Conservation (phyloP, 2,888 invertebrate genomes). For the Chymomyza caudatula region DNA sequence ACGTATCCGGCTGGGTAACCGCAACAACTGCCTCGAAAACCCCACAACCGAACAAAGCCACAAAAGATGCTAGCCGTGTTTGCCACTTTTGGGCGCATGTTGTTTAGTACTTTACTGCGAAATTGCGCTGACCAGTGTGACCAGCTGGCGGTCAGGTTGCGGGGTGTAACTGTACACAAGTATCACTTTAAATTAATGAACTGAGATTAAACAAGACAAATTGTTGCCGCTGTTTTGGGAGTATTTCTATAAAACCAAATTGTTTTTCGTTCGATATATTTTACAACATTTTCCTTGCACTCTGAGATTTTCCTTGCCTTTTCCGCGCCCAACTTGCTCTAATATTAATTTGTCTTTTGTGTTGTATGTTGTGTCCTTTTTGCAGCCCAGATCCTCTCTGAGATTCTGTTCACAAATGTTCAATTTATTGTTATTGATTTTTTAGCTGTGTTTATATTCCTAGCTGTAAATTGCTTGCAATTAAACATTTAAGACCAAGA, state of each 20-base stretch:
- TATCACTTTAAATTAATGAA: conserved; percentile 73
- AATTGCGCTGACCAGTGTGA: too few species aligned
- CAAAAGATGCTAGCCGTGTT: background rate
- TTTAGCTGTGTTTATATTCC: conserved; percentile 62
- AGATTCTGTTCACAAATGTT: conserved; percentile 28
- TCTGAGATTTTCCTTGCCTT: background rate
- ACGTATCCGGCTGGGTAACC: background rate
- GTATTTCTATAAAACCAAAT: conserved; percentile 55
- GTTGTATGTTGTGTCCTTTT: conserved; percentile 25
- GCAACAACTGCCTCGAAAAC: background rate
- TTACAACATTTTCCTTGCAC: background rate
- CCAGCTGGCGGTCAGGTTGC: conserved; percentile 14
- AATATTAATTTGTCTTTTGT: conserved; percentile 50
- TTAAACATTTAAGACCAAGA: conserved; percentile 56
- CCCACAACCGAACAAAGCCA: conserved; percentile 9
- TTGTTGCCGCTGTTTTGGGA: conserved; percentile 45
- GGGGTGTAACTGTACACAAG: conserved; percentile 20
- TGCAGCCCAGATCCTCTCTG: conserved; percentile 1
- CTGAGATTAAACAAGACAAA: conserved; percentile 72
- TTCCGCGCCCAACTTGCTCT: background rate
- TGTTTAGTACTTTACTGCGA: background rate
- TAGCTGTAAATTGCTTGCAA: conserved; percentile 28
- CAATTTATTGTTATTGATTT: conserved; percentile 71
- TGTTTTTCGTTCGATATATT: conserved; percentile 55
- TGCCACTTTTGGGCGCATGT: background rate